Evolutionary conservation across 2,888 invertebrate species (phyloP).

Genomic region (Hermodice carunculata): DNA sequence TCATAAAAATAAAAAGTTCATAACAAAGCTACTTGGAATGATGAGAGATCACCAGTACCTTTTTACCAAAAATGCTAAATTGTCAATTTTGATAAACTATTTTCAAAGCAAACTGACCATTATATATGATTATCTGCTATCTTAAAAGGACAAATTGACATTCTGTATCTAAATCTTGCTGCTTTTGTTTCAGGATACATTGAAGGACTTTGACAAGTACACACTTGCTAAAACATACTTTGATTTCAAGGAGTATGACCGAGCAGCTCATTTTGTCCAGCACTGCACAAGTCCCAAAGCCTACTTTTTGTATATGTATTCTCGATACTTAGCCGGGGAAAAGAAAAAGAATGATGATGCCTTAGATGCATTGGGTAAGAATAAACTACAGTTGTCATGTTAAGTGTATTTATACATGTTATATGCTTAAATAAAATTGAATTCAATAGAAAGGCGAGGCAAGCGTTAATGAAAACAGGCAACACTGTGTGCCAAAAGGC

Average conservation of each 20-base stretch:
- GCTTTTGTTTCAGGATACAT: conserved; percentile 57
- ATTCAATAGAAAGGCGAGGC: no score
- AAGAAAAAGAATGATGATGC: conserved; percentile 90
- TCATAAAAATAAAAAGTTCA: no score
- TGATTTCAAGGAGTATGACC: conserved; percentile 90
- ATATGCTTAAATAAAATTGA: no score
- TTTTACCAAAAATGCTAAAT: background rate
- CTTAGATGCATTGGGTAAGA: conserved; percentile 75
- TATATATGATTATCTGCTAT: background rate
- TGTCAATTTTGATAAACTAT: background rate
- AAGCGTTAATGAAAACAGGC: no score
- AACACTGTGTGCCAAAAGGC: no score
- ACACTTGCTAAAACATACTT: conserved; percentile 88
- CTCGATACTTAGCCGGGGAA: conserved; percentile 88
- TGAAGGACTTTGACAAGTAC: conserved; percentile 80
- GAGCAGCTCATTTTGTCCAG: conserved; percentile 67
- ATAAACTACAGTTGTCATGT: no score
- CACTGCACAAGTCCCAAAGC: conserved; percentile 74
- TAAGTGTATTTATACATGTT: no score
- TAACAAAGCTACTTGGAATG: no score
- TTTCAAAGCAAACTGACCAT: background rate
- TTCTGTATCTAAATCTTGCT: background rate
- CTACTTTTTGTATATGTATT: conserved; percentile 87
- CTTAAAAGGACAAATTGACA: background rate
- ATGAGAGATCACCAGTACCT: no score